Evolutionary conservation across 2,113 vertebrate genomes (phyloP).

Genomic region (Seriola rivoliana): DNA sequence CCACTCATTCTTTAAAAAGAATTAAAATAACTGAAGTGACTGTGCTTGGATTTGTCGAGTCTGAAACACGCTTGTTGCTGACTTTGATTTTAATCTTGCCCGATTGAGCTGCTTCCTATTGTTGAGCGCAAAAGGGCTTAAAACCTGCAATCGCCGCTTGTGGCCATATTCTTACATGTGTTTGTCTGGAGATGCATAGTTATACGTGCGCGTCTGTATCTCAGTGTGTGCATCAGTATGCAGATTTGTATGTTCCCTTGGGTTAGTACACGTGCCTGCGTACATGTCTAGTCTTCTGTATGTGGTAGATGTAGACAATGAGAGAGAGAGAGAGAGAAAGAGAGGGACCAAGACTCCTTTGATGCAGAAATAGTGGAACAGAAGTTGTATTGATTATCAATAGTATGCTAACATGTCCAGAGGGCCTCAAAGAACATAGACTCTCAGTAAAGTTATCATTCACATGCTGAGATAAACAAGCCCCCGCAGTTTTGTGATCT

Average conservation of each 20-base stretch:
- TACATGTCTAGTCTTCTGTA: constrained; percentile 1
- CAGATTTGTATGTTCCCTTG: constrained; percentile 13
- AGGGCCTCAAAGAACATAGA: constrained; percentile 51
- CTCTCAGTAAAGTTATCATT: constrained; percentile 21
- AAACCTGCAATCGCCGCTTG: no score
- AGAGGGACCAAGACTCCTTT: constrained; percentile 32
- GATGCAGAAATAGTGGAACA: constrained; percentile 53
- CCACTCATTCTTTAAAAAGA: no score
- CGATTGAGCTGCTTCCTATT: no score
- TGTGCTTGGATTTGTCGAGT: no score
- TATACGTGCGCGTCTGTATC: not conserved
- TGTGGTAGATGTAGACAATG: not conserved
- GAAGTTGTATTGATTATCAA: constrained; percentile 70
- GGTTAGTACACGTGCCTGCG: not conserved
- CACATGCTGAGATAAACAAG: constrained; percentile 57
- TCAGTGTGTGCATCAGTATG: not conserved
- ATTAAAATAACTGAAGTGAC: no score
- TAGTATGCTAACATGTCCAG: constrained; percentile 57
- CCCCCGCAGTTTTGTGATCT: constrained; percentile 18
- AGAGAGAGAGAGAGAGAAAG: constrained; percentile 16
- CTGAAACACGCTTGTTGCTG: no score
- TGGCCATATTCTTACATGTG: not conserved
- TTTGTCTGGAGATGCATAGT: not conserved
- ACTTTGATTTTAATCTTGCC: no score
- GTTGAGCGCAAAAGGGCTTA: no score